Percentiles rank a stretch among this genome's conserved stretches.
Conservation (phyloP, 2,888 invertebrate genomes). For the Acrobasis repandana region DNA sequence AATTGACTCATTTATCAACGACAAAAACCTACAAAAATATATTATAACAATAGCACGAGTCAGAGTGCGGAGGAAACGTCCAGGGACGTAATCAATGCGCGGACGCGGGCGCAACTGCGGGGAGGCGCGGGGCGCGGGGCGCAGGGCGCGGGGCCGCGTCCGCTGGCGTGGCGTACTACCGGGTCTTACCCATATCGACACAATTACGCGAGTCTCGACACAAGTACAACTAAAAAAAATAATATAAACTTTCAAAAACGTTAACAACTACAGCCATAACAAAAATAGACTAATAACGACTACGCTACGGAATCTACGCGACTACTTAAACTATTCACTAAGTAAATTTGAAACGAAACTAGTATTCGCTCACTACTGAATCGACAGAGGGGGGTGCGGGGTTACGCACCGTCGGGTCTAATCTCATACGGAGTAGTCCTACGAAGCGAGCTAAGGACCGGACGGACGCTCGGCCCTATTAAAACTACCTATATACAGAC, state of each 20-base stretch:
- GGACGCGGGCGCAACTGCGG: slow-evolving; percentile 22
- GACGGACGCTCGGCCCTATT: slow-evolving; percentile 48
- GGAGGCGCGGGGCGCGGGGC: neutral
- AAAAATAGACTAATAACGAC: slow-evolving; percentile 80
- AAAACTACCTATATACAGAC: slow-evolving; percentile 73
- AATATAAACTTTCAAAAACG: slow-evolving; percentile 79
- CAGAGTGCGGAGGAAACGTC: slow-evolving; percentile 62
- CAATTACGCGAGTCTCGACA: slow-evolving; percentile 63
- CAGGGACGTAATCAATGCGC: slow-evolving; percentile 41
- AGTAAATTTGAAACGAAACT: slow-evolving; percentile 76
- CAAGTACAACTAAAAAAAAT: slow-evolving; percentile 73
- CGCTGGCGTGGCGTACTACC: slow-evolving; percentile 34
- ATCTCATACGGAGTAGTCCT: slow-evolving; percentile 60
- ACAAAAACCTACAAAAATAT: slow-evolving; percentile 82
- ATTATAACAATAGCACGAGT: slow-evolving; percentile 79
- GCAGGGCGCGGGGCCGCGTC: slow-evolving; percentile 29
- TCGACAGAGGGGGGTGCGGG: slow-evolving; percentile 54
- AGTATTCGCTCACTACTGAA: slow-evolving; percentile 74
- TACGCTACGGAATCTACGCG: slow-evolving; percentile 77
- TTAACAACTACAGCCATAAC: slow-evolving; percentile 83
- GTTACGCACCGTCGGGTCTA: slow-evolving; percentile 43
- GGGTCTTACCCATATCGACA: slow-evolving; percentile 61
- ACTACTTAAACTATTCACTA: slow-evolving; percentile 78
- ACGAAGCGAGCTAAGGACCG: slow-evolving; percentile 60
- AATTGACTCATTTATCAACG: slow-evolving; percentile 82